phyloP scores from a whole-genome alignment of 2,113 vertebrate species.

The Ceyx melanurus region DNA sequence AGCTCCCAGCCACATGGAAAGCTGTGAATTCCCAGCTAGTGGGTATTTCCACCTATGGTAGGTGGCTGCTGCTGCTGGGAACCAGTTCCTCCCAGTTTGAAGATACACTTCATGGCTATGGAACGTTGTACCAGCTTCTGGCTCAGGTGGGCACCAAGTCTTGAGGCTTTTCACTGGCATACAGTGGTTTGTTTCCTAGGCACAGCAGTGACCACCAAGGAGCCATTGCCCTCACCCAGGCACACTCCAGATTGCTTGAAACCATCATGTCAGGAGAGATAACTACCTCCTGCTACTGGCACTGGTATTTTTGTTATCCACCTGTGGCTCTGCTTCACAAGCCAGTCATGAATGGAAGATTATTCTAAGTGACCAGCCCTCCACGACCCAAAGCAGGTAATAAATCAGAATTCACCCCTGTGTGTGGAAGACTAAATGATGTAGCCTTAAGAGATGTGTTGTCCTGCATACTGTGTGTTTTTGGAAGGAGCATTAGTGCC shows the following conservation, averaged over 20 bases:
- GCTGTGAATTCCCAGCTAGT: background rate
- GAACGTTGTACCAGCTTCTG: background rate
- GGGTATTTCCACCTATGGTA: background rate
- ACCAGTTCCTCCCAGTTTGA: background rate
- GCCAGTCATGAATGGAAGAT: background rate
- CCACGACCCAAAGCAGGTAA: background rate
- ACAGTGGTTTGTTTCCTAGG: accelerated
- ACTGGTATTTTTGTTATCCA: background rate
- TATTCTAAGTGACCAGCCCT: background rate
- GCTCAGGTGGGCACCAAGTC: background rate
- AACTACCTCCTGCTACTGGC: background rate
- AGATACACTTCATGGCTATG: background rate
- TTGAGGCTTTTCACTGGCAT: background rate
- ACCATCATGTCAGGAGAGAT: accelerated
- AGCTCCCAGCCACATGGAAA: background rate
- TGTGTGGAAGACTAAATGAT: background rate
- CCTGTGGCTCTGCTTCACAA: background rate
- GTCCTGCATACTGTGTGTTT: constrained; percentile 34
- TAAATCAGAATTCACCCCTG: background rate
- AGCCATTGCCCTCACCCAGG: accelerated
- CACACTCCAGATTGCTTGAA: background rate
- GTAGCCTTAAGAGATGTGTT: constrained; percentile 31
- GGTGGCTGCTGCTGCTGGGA: constrained; percentile 17
- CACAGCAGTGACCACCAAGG: background rate
- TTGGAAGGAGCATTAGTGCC: constrained; percentile 49